phyloP scores from a whole-genome alignment of 2,113 vertebrate species.

The Lipophrys pholis region DNA sequence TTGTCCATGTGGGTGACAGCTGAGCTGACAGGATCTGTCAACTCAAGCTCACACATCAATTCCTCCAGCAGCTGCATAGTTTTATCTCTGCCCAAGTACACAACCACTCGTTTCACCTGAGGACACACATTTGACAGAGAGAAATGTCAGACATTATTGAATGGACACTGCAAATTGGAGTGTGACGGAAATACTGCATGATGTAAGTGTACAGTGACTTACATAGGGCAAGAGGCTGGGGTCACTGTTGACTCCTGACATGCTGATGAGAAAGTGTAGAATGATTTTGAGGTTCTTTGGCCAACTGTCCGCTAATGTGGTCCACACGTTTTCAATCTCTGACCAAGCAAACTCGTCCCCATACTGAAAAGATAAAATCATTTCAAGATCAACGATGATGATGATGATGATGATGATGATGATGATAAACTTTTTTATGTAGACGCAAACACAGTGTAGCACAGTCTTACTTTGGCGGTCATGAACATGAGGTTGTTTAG shows the following conservation, averaged over 20 bases:
- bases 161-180: background rate
- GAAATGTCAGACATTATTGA: background rate
- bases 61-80: conserved; percentile 98
- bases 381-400: background rate
- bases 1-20: conserved; percentile 98
- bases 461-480: conserved; percentile 94
- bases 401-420: background rate
- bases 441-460: background rate
- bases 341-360: conserved; percentile 98
- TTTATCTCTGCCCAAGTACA: conserved; percentile 98
- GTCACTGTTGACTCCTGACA: conserved; percentile 97
- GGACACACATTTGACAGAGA: conserved; percentile 20
- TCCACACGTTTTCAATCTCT: conserved; percentile 99
- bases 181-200: background rate
- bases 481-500: conserved; percentile 99
- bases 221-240: conserved; percentile 99
- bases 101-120: conserved; percentile 98
- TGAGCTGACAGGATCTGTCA: conserved; percentile 94
- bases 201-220: conserved; percentile 70
- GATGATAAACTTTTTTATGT: too few species aligned
- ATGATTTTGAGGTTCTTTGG: conserved; percentile 99
- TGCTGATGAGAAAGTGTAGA: conserved; percentile 97
- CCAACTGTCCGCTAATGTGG: conserved; percentile 97
- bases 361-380: conserved; percentile 84
- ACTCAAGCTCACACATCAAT: conserved; percentile 94